Base-by-base conservation (phyloP, 2,888 invertebrate genomes). In the Thymelicus acteon region DNA sequence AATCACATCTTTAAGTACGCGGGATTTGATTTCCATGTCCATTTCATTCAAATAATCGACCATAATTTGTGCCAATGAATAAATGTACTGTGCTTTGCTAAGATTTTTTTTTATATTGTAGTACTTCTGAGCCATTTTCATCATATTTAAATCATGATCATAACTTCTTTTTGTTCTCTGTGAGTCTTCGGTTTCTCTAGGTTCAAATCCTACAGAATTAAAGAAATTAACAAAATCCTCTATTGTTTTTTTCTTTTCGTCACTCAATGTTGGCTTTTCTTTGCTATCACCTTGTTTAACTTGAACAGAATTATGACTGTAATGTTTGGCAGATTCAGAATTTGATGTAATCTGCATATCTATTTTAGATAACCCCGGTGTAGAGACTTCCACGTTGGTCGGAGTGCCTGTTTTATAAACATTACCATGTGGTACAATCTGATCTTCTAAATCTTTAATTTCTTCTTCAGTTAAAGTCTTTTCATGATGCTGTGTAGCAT, bases 141-240 rank as follows among this genome's bases (percentile, higher is more conserved):
- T 77, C 10, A 84, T 73, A 74, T 85, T 77, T 49, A 91, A 77
- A 78, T 91, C 90, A 48, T 80, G 75, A 58, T 82, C 77, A 67
- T 82, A 87, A 74, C 89, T 91, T 80, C 92, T 85, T 79, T 83
- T 90, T 39, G 75, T 73, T 76, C 88, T 85, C 47, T 74, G 58
- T 68, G 73, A 73, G 24, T 76, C 75, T 72, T 79, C 76, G 15
- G 77, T 72, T 10, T 71, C 48, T 71, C 76, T 76, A 67, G 82
- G 74, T 73, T 85, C 78, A 74, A 85, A 82, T 19, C 83, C 87
- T 77, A 85, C 83, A 80, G 88, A 87, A 52, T 90, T 84, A 65
- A 94, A 91, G 82, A 90, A 89, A 77, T 84, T 85, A 61, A 94
- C 78, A 68, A 94, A 79, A 49, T 92, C 92, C 74, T 94, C 93